Conservation (phyloP, 2,797 vertebrate species). For the Bothrops alternatus region DNA sequence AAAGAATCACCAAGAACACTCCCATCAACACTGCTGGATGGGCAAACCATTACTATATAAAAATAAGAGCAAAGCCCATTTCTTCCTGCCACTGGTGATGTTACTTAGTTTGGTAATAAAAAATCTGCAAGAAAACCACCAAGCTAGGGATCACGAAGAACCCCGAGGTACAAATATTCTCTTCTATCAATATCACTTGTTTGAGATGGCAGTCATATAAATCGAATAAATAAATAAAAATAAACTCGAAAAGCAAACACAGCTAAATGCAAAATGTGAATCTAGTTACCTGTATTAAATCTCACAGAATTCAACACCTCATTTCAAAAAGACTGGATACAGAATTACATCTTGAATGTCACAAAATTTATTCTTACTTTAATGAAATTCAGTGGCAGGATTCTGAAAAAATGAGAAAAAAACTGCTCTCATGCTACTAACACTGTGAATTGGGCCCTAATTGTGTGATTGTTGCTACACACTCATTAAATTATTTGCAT, state of each 20-base stretch:
- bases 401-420: neutral
- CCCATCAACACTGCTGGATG: neutral
- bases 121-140: neutral
- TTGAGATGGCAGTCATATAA: neutral
- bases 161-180: neutral
- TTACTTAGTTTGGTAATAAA: neutral
- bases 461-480: neutral
- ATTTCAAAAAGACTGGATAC: neutral
- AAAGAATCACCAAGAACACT: neutral
- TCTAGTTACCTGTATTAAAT: neutral
- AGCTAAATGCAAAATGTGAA: neutral
- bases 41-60: neutral
- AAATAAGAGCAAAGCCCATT: neutral
- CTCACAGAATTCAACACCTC: neutral
- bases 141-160: neutral
- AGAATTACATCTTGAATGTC: neutral
- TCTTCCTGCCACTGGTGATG: neutral
- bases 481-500: neutral
- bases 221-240: neutral
- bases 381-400: neutral
- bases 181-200: neutral
- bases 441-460: neutral
- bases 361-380: neutral
- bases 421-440: neutral
- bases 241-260: neutral